phyloP scores from a whole-genome alignment of 2,888 invertebrate species.

The Coenonympha arcania region DNA sequence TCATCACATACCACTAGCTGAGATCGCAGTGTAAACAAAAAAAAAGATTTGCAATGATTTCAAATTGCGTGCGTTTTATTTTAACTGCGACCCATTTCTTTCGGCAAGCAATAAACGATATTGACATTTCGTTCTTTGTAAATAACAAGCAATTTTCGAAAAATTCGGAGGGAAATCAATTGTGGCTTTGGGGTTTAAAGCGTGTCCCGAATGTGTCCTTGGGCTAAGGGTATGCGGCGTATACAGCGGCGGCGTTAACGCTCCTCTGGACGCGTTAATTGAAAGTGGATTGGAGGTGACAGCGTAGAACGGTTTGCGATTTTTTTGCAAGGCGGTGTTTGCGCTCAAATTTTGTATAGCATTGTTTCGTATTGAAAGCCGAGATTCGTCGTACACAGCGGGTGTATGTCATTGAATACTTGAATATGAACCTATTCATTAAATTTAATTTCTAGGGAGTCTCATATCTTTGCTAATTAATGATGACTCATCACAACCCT shows the following conservation, averaged over 20 bases:
- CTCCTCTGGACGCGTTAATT: conserved; percentile 69
- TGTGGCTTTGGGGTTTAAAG: neutral
- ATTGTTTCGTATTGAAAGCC: conserved; percentile 23
- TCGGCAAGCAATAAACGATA: no score
- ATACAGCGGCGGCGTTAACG: conserved; percentile 57
- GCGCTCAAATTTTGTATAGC: conserved; percentile 33
- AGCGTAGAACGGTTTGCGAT: conserved; percentile 62
- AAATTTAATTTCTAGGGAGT: no score
- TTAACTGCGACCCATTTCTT: no score
- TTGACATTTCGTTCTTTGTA: no score
- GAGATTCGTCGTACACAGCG: neutral
- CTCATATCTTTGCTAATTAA: no score
- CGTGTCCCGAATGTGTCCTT: conserved; percentile 35
- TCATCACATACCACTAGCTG: no score
- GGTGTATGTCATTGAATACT: conserved; percentile 1
- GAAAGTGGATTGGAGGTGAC: conserved; percentile 73
- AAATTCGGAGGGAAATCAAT: no score
- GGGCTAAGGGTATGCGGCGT: conserved; percentile 36
- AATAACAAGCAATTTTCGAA: no score
- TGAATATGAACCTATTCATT: neutral
- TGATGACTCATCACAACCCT: no score
- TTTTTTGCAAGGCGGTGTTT: conserved; percentile 42
- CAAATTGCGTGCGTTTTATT: no score
- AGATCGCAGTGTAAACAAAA: no score
- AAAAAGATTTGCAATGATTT: no score